Base-by-base conservation (phyloP, 2,888 invertebrate species). In the Tetranychus truncatus region DNA sequence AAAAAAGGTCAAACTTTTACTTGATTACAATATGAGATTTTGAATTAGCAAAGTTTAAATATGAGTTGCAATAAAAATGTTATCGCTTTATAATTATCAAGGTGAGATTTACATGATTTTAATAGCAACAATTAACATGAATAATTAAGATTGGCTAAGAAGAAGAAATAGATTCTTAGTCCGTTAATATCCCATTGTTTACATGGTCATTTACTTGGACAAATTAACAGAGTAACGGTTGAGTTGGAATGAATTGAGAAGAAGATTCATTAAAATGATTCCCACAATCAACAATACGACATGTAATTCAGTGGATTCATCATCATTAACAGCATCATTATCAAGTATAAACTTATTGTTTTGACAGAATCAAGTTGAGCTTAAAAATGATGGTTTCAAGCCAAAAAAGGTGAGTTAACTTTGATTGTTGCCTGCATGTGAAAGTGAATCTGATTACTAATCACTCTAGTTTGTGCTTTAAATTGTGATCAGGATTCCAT, bases 221-320 rank as follows among this genome's bases (percentile, higher is more conserved):
- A 55, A 55, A 55, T 55, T 55, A 55, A 55, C 55, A 55, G 55
- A 55, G 55, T 55, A 55, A 55, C 55, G 55, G 55, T 55, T 55
- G 55, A 55, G 55, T 34, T 34, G 34, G 34, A 55, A 55, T 55
- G 9, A 55, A 55, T 15, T 15, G 55, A 55, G 55, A 15, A 55
- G 6, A 9, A n/a, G 46, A 15, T 55, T 55, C 11, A 55, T 9
- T 9, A 15, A 55, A 55, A 15, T 55, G 1, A 55, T 55, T 55
- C 55, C 15, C 55, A 55, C 55, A 55, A 55, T 55, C 55, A 55
- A 55, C 55, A 55, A 55, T 55, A 55, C 55, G 15, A 15, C 55
- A 55, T 55, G 11, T 15, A 15, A 15, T 15, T 55, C 55, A 55
- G 3, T 55, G 55, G 9, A 55, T 15, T 55, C 15, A 15, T 15